These are phyloP conservation scores for Cassiopea xamachana DNA, from an alignment of 30 jellyfish, hydroid and myxozoan species.

Conservation along the genomic window DNA sequence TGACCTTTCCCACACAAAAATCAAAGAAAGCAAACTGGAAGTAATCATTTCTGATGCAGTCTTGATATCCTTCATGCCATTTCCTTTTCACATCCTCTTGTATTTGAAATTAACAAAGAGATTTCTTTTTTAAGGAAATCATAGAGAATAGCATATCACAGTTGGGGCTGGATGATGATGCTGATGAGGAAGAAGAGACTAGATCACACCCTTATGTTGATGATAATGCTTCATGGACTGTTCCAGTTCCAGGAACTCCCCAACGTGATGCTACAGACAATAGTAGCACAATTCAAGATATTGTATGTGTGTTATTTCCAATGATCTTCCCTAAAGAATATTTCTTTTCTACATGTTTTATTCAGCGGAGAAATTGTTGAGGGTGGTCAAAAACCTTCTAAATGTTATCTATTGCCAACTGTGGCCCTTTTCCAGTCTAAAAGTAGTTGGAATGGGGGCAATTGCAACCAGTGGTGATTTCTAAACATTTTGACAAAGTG, in stretches of 20 bases:
- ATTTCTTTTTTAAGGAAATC: conserved; percentile 55
- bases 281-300: conserved; percentile 42
- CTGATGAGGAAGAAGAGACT: conserved; percentile 35
- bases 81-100: no score
- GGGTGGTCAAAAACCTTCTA: not conserved
- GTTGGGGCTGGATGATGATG: conserved; percentile 96
- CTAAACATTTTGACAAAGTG: no score
- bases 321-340: not conserved
- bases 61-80: no score
- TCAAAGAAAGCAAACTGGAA: no score
- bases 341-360: not conserved
- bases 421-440: no score
- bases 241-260: conserved; percentile 17
- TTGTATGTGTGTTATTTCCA: conserved; percentile 18
- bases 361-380: not conserved
- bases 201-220: conserved; percentile 7
- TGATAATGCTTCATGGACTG: conserved; percentile 35
- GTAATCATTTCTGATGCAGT: no score
- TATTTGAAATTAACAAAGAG: not conserved
- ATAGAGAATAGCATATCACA: conserved; percentile 91
- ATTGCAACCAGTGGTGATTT: no score
- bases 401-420: no score
- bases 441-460: no score
- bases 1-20: no score
- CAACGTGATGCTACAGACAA: conserved; percentile 18